Base-by-base conservation (phyloP, 2,888 invertebrate genomes). In the Patella pellucida region DNA sequence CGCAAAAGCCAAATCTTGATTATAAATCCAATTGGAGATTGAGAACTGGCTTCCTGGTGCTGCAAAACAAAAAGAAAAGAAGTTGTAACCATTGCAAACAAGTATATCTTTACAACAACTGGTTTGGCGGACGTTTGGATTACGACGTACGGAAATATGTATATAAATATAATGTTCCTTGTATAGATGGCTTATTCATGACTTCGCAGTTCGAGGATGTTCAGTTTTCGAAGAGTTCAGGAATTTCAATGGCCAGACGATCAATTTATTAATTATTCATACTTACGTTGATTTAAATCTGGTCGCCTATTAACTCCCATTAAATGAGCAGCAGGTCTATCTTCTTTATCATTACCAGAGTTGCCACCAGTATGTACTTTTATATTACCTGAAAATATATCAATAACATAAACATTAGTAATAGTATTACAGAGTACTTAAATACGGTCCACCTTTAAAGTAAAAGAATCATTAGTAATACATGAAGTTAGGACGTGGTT, bases 1-100 rank as follows among this genome's bases (percentile, higher is more conserved):
- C 56, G 84, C 86, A 76, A 88, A 88, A 19, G 86, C 87, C 52
- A 87, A 81, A 72, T 87, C 87, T n/a, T 81, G 82, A 67, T 85
- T 75, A 71, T 84, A 77, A 16, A 86, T 84, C 87, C 87, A 88
- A 54, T 83, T 78, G 11, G 81, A 80, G 16, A 88, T 85, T 3
- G 83, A 82, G 78, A 85, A 87, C 82, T 85, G 85, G 3, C 83
- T 80, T 12, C 87, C 87, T 16, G 84, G 85, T 51, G 81, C 87
- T 87, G 84, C 50, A 83, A 83, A 41, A 56, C 27, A 68, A 67
- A 70, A 23, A 41, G 41, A 41, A 41, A 41, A 41, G 41, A 41
- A 41, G 9, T 7, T 41, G 41, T 1, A 41, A 41, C 9, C 9
- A 41, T 41, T 41, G 41, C 7, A 41, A 0, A 7, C 41, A 41